phyloP scores from a whole-genome alignment of 2,113 vertebrate genomes.

The Pontoporia blainvillei region DNA sequence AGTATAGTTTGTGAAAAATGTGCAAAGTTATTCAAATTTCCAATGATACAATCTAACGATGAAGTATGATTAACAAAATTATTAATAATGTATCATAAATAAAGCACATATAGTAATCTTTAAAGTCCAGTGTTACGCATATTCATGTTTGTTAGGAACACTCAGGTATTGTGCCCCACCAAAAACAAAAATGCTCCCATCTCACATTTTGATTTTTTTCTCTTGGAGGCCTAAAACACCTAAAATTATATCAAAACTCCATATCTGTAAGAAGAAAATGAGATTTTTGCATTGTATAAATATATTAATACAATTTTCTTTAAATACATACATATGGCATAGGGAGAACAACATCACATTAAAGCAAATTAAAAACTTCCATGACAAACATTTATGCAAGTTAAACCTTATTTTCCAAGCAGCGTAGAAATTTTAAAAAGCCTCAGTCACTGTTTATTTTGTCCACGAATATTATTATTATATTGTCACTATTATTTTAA shows the following conservation, averaged over 20 bases:
- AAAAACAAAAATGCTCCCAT: neutral
- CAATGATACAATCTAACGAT: neutral
- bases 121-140: neutral
- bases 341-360: neutral
- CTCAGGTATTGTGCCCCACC: neutral
- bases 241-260: conserved; percentile 10
- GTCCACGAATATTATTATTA: neutral
- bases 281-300: conserved; percentile 56
- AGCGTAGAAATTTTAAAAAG: conserved; percentile 20
- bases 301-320: conserved; percentile 36
- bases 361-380: conserved; percentile 35
- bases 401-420: conserved; percentile 44
- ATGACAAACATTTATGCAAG: neutral
- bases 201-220: neutral
- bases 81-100: conserved; percentile 25
- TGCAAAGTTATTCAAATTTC: conserved; percentile 18
- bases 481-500: conserved; percentile 21
- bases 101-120: conserved; percentile 4
- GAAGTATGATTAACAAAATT: neutral
- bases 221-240: neutral
- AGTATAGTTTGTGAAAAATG: conserved; percentile 4
- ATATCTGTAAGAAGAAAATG: conserved; percentile 33
- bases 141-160: neutral
- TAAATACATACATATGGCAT: neutral
- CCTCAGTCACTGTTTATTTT: neutral